Evolutionary conservation across 2,888 invertebrate species (phyloP).

Genomic region (Boloria selene): DNA sequence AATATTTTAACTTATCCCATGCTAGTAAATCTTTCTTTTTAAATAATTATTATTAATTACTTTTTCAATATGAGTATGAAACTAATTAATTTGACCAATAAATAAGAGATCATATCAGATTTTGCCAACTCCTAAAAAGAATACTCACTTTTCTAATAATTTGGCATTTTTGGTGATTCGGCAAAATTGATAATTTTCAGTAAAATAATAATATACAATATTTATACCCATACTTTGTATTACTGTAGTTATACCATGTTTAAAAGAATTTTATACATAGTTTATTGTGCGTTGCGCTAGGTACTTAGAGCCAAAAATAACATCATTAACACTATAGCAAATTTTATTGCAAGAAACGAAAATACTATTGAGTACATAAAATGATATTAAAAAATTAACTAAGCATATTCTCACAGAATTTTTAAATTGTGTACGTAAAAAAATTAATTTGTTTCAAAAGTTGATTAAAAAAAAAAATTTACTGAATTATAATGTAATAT

Average conservation of each 20-base stretch:
- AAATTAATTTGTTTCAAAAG: too few relatives aligned
- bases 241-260: conserved; percentile 11
- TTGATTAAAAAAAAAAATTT: neutral
- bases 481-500: neutral
- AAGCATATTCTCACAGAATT: too few relatives aligned
- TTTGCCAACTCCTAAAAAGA: conserved; percentile 36
- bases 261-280: conserved; percentile 23
- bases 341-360: conserved; percentile 12
- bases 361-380: conserved; percentile 6
- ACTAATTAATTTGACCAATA: conserved; percentile 20
- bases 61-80: conserved; percentile 20
- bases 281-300: conserved; percentile 18
- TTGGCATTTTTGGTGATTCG: conserved; percentile 41
- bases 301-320: conserved; percentile 6
- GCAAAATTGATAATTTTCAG: conserved; percentile 38
- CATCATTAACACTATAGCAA: conserved; percentile 6
- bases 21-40: too few relatives aligned
- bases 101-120: conserved; percentile 27
- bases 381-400: conserved; percentile 1
- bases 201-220: conserved; percentile 14
- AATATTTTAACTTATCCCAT: neutral
- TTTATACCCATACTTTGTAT: conserved; percentile 12
- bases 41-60: too few relatives aligned
- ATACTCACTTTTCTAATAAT: conserved; percentile 21
- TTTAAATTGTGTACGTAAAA: too few relatives aligned